Conservation (phyloP, 2,888 invertebrate genomes). For the Cataglyphis rosenhaueri region DNA sequence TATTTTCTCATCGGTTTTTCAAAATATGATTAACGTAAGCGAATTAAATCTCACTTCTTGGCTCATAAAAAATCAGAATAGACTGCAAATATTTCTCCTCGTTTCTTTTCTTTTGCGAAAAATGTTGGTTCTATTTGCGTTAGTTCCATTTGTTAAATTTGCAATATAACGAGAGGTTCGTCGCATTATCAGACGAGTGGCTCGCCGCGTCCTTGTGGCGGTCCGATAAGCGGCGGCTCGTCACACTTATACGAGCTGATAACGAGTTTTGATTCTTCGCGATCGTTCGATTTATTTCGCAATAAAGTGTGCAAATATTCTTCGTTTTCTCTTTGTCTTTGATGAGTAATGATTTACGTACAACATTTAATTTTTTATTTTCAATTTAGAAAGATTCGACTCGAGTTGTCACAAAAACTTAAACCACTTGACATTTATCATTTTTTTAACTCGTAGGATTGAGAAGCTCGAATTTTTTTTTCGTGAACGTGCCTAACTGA, state of each 20-base stretch:
- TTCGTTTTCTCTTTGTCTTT: background rate
- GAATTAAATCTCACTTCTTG: constrained; percentile 23
- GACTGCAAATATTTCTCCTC: background rate
- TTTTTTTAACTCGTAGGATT: background rate
- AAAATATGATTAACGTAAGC: constrained; percentile 14
- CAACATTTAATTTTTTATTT: background rate
- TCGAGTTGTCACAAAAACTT: background rate
- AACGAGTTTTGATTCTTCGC: constrained; percentile 59
- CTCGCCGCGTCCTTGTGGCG: constrained; percentile 66
- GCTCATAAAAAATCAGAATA: constrained; percentile 15
- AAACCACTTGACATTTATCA: background rate
- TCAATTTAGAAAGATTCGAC: background rate
- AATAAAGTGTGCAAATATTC: constrained; percentile 31
- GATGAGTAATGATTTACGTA: background rate
- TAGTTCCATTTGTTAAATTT: background rate
- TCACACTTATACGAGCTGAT: constrained; percentile 53
- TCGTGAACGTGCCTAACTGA: background rate
- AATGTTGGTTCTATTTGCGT: background rate
- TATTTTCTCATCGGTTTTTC: background rate
- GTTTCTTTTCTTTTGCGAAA: background rate
- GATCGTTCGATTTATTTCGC: constrained; percentile 11
- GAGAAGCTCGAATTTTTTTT: background rate
- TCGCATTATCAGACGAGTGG: constrained; percentile 60
- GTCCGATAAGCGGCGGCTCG: constrained; percentile 63
- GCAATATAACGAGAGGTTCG: constrained; percentile 44